Evolutionary conservation across 2,113 vertebrate species (phyloP), one percentile per base, ranked within the genome.

Genomic region (Rhinogobius similis): DNA sequence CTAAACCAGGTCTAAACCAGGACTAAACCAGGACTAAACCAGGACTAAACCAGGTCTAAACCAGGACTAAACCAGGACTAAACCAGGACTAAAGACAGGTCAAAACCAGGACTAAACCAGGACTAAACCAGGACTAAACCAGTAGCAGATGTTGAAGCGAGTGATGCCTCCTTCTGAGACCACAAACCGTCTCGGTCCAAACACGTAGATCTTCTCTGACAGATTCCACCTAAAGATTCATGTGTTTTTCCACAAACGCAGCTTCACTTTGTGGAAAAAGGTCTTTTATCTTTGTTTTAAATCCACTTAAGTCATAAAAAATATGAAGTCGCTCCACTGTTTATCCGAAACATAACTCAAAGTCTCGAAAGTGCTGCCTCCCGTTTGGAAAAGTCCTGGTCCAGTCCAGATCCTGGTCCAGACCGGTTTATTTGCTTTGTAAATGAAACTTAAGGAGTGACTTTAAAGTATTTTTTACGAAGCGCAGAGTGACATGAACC

Each of bases 331-430:
- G n/a, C n/a, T n/a, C 11, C 14, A 2, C 11, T 2, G 11, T 46
- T 46, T 2, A 46, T 10, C 16, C 4, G 11, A 39, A 10, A 11
- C 38, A 39, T 11, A 11, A 39, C 4, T 48, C 20, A 44, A 44
- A 44, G 5, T 44, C 43, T 44, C 5, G 16, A 44, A 44, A 44
- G 16, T 44, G 43, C 43, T 48, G 50, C 50, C 23, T 53, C 50
- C 50, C 21, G 50, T 53, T 50, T 24, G 50, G 50, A 53, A 39
- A 53, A 53, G 50, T 53, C 50, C 48, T 50, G 48, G n/a, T 50
- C n/a, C 20, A 50, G n/a, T 21, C 48, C n/a, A 10, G 48, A 20
- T 50, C 10, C 48, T 7, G 2, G 48, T 50, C n/a, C n/a, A n/a
- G n/a, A n/a, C n/a, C n/a, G n/a, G n/a, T n/a, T n/a, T n/a, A n/a